These are phyloP conservation scores for Peromyscus polionotus DNA, from an alignment of 2,113 vertebrate genomes.

Conservation along the genomic window DNA sequence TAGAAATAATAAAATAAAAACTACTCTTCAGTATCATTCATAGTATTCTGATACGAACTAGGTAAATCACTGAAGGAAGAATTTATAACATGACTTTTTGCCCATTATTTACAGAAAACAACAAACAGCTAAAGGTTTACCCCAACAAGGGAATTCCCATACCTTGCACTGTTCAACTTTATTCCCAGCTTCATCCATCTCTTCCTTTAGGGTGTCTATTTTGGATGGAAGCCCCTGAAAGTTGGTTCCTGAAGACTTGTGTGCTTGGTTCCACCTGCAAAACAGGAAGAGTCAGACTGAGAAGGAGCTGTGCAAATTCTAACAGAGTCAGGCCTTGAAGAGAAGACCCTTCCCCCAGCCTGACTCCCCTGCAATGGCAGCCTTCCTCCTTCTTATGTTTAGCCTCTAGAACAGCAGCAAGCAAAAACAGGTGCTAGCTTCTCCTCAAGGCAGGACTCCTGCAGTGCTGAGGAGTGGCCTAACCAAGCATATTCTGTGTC, in stretches of 20 bases:
- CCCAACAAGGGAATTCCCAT: not conserved
- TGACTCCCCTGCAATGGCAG: not conserved
- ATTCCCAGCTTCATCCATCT: slow-evolving; percentile 98
- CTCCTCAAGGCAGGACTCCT: not conserved
- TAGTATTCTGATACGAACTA: not conserved
- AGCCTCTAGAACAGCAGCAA: not conserved
- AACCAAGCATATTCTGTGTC: not conserved
- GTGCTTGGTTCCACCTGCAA: slow-evolving; percentile 96
- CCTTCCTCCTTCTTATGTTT: not conserved
- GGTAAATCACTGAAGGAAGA: not conserved
- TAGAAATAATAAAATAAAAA: not conserved
- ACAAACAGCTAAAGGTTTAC: fast-evolving
- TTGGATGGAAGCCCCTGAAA: slow-evolving; percentile 98
- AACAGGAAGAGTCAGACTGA: slow-evolving; percentile 23
- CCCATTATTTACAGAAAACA: not conserved
- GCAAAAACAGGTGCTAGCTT: not conserved
- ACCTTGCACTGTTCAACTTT: slow-evolving; percentile 99
- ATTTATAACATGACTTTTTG: not conserved
- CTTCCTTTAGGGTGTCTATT: slow-evolving; percentile 97
- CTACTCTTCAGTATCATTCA: not conserved
- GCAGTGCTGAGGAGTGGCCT: fast-evolving
- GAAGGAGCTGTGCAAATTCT: not conserved
- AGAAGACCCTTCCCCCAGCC: not conserved
- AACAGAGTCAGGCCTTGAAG: not conserved
- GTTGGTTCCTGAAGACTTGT: slow-evolving; percentile 98